phyloP scores from a whole-genome alignment of 2,888 invertebrate species.

The Eucera pruinosa region DNA sequence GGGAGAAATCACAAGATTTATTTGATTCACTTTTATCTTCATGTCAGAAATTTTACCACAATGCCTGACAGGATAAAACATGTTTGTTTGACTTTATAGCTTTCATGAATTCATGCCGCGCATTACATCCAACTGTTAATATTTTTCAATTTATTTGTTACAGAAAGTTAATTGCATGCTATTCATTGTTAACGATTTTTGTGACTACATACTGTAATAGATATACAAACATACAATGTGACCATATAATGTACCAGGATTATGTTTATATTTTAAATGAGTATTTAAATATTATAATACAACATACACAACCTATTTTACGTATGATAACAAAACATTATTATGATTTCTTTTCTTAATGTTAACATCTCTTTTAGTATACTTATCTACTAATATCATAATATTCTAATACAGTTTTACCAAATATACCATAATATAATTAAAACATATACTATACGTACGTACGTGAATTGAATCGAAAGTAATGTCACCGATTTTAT shows the following conservation, averaged over 20 bases:
- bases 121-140: background rate
- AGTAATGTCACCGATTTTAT: too few species aligned
- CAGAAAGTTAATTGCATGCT: conserved; percentile 13
- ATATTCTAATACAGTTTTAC: too few species aligned
- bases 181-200: background rate
- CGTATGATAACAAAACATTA: background rate
- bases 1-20: background rate
- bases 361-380: background rate
- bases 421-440: too few species aligned
- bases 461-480: too few species aligned
- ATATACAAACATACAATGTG: background rate
- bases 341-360: background rate
- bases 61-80: conserved; percentile 66
- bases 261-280: background rate
- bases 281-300: too few species aligned
- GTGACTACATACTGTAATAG: too few species aligned
- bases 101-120: background rate
- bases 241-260: too few species aligned
- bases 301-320: too few species aligned
- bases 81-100: background rate
- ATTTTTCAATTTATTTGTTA: conserved; percentile 1
- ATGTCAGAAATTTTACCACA: conserved; percentile 66
- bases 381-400: too few species aligned
- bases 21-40: background rate
- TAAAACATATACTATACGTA: too few species aligned